phyloP scores from a whole-genome alignment of 2,888 invertebrate genomes.

The Heliconius ismenius region DNA sequence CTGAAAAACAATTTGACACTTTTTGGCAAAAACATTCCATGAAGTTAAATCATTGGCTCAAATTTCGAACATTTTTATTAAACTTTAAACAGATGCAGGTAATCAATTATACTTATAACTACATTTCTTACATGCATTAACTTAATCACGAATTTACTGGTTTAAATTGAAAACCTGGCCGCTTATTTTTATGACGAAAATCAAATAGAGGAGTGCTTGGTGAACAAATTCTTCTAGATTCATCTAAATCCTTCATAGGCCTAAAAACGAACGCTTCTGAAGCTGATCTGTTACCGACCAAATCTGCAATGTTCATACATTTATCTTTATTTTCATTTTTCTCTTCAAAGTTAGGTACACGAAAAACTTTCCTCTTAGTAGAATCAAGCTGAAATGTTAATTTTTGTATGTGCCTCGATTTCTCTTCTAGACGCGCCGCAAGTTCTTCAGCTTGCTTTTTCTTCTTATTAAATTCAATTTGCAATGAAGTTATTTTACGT shows the following conservation, averaged over 20 bases:
- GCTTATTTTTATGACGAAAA: conserved; percentile 62
- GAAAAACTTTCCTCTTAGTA: conserved; percentile 70
- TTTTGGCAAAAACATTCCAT: conserved; percentile 97
- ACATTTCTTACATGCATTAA: conserved; percentile 23
- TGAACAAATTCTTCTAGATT: conserved; percentile 61
- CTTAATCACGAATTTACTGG: conserved; percentile 60
- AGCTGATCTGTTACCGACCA: conserved; percentile 64
- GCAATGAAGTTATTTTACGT: conserved; percentile 70
- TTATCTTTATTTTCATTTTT: conserved; percentile 60
- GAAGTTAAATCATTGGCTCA: conserved; percentile 93
- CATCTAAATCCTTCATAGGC: conserved; percentile 65
- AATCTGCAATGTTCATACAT: conserved; percentile 72
- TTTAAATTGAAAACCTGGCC: conserved; percentile 65
- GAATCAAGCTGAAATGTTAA: conserved; percentile 72
- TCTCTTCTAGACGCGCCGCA: conserved; percentile 71
- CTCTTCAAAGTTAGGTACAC: conserved; percentile 57
- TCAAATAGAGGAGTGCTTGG: conserved; percentile 75
- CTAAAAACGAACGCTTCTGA: conserved; percentile 70
- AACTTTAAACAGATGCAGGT: conserved; percentile 95
- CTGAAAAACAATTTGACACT: conserved; percentile 95
- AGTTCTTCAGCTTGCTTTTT: conserved; percentile 74
- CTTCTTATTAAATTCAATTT: conserved; percentile 72
- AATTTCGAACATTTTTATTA: conserved; percentile 95
- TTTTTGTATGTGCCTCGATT: conserved; percentile 73
- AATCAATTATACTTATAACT: conserved; percentile 46